phyloP scores from a whole-genome alignment of 2,888 invertebrate genomes.

The Acleris sparsana region DNA sequence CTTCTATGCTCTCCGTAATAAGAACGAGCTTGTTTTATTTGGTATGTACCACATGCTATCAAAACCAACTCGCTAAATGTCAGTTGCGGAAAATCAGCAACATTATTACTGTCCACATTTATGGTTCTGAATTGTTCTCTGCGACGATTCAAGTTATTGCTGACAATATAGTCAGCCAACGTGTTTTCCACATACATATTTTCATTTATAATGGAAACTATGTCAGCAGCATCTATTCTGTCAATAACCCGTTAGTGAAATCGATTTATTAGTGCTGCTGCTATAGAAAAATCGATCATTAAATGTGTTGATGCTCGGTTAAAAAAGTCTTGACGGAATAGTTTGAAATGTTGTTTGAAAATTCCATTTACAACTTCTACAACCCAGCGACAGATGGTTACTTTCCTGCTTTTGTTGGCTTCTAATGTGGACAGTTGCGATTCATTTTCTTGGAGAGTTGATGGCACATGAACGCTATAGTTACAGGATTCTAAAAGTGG shows the following conservation, averaged over 20 bases:
- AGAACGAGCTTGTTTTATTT: conserved; percentile 36
- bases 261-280: no score
- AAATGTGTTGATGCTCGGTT: conserved; percentile 15
- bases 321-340: conserved; percentile 29
- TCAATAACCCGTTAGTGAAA: no score
- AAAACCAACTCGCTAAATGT: conserved; percentile 29
- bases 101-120: conserved; percentile 25
- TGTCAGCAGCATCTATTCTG: no score
- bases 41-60: conserved; percentile 35
- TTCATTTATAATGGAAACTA: no score
- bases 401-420: conserved; percentile 27
- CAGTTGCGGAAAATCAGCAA: conserved; percentile 31
- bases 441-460: background rate
- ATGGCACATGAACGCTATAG: conserved; percentile 19
- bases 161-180: conserved; percentile 24
- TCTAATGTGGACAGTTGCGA: background rate
- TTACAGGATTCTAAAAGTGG: no score
- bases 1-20: conserved; percentile 36
- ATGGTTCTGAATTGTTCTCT: conserved; percentile 34
- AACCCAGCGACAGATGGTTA: conserved; percentile 27
- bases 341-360: conserved; percentile 22
- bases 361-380: conserved; percentile 29
- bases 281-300: conserved; percentile 24
- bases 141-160: conserved; percentile 28
- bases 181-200: conserved; percentile 3